Conservation (phyloP, 2,797 vertebrate genomes). For the Onychomys arenicola region DNA sequence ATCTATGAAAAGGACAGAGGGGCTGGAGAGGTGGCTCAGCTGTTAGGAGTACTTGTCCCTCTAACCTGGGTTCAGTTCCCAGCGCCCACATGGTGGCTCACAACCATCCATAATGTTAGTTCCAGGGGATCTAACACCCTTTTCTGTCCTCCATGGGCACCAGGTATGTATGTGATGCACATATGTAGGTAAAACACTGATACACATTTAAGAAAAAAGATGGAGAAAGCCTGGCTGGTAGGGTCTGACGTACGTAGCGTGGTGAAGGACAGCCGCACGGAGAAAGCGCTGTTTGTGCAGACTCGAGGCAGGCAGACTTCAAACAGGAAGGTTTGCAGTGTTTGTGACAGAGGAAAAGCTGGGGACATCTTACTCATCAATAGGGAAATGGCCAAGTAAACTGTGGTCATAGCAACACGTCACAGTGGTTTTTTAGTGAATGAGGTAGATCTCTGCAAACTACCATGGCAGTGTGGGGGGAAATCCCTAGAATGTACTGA, state of each 20-base stretch:
- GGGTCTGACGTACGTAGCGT: background rate
- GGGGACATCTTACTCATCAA: constrained; percentile 68
- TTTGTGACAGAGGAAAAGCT: constrained; percentile 19
- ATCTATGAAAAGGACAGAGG: background rate
- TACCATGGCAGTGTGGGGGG: background rate
- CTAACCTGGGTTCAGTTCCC: background rate
- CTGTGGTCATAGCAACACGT: constrained; percentile 56
- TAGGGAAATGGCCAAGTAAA: constrained; percentile 59
- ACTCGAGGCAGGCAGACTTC: constrained; percentile 11
- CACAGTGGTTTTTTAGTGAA: constrained; percentile 72
- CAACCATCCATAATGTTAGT: background rate
- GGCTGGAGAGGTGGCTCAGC: background rate
- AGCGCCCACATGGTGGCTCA: background rate
- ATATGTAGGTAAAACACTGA: background rate
- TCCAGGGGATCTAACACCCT: background rate
- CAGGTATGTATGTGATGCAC: background rate
- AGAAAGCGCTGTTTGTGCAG: constrained; percentile 44
- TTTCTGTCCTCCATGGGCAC: background rate
- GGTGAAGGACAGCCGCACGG: background rate
- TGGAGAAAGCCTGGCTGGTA: background rate
- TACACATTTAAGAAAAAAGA: background rate
- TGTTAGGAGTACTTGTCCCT: background rate
- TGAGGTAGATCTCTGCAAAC: constrained; percentile 41
- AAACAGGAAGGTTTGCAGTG: constrained; percentile 57
- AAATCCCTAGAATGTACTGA: background rate